Evolutionary conservation across 92 coral and sea anemone genomes (phyloP).

Genomic region (Siderastrea siderea): DNA sequence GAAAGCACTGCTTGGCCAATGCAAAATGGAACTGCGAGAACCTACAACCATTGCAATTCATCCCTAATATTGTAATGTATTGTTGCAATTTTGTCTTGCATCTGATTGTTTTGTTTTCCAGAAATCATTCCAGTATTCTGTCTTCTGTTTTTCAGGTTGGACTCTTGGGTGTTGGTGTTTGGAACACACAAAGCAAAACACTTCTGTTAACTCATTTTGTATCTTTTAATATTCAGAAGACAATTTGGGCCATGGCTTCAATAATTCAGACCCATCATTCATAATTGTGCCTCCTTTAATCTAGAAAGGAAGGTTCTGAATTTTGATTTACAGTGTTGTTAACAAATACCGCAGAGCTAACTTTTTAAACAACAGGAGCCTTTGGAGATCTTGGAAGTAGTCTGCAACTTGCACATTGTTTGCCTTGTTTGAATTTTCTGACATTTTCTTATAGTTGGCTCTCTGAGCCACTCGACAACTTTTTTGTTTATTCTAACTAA

Average conservation of each 20-base stretch:
- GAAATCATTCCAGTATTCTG: neutral
- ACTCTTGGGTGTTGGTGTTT: neutral
- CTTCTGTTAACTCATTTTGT: neutral
- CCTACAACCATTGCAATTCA: too few relatives aligned
- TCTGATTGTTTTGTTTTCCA: neutral
- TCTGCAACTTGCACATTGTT: neutral
- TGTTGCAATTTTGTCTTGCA: neutral
- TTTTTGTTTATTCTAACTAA: neutral
- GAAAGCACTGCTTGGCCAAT: too few relatives aligned
- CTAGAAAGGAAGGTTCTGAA: neutral
- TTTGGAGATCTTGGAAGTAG: neutral
- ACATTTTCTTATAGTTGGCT: neutral
- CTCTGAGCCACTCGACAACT: neutral
- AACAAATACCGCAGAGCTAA: neutral
- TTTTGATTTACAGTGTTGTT: neutral
- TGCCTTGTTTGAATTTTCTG: neutral
- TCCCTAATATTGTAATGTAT: too few relatives aligned
- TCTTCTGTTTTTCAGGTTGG: neutral
- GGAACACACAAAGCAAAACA: neutral
- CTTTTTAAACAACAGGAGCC: neutral
- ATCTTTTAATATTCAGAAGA: conserved; percentile 11
- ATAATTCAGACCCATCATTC: neutral
- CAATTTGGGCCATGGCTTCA: neutral
- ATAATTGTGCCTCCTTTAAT: neutral
- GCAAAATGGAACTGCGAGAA: too few relatives aligned